These are phyloP conservation scores for Aphis gossypii DNA, from an alignment of 1,140 invertebrate genomes.

Conservation along the genomic window DNA sequence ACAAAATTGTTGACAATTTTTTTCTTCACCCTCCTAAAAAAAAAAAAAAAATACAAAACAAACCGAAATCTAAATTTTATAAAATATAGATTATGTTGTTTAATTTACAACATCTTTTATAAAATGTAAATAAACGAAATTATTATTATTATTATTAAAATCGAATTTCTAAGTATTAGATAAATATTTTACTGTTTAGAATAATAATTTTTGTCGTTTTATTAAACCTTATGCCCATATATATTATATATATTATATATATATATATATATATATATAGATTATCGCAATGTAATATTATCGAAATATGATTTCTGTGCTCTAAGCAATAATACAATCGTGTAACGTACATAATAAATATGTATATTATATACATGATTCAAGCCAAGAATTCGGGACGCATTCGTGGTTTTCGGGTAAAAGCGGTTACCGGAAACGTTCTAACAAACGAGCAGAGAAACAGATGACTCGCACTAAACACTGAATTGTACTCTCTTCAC, in stretches of 20 bases:
- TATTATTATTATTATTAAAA: neutral
- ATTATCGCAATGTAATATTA: neutral
- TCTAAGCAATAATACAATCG: neutral
- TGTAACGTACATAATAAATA: neutral
- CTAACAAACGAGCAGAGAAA: conserved; percentile 21
- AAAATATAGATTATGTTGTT: too few relatives aligned
- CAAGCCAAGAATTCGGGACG: neutral
- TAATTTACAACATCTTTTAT: too few relatives aligned
- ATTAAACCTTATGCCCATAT: neutral
- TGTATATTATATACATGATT: neutral
- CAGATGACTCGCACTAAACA: conserved; percentile 30
- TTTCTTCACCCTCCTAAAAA: too few relatives aligned
- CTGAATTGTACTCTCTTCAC: neutral
- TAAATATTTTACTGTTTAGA: neutral
- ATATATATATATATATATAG: neutral
- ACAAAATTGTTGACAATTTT: too few relatives aligned
- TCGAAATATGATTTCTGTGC: neutral
- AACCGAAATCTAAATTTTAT: too few relatives aligned
- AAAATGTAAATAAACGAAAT: neutral
- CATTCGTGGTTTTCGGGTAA: conserved; percentile 23
- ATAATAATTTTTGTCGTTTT: neutral
- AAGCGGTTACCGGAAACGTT: conserved; percentile 41
- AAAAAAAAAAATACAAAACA: too few relatives aligned
- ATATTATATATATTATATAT: too few relatives aligned
- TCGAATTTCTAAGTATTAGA: neutral